Percentiles rank a stretch among this genome's conserved stretches.
These are phyloP conservation scores for Loripinus fragilis DNA, from an alignment of 2,888 invertebrate species.

Conservation along the genomic window DNA sequence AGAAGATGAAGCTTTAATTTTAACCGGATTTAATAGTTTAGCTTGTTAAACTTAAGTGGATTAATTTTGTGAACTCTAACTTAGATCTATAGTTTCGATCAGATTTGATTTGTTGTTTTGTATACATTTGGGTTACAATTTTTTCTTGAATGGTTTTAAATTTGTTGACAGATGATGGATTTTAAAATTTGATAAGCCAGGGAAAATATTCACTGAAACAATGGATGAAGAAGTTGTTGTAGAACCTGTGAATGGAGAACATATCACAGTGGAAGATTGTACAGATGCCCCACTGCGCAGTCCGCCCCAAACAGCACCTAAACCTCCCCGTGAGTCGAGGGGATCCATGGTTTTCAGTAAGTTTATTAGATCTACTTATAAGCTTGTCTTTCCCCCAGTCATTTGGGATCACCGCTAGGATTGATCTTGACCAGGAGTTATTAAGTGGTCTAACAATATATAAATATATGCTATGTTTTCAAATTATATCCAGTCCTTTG, in stretches of 20 bases:
- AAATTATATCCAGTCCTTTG: too few species aligned
- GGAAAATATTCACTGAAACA: neutral
- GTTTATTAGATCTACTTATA: too few species aligned
- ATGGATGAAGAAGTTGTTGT: conserved; percentile 6
- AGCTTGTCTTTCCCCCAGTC: too few species aligned
- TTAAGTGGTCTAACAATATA: too few species aligned
- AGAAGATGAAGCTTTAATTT: neutral
- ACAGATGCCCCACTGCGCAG: neutral
- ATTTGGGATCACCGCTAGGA: too few species aligned
- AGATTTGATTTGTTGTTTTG: neutral
- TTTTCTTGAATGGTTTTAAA: too few species aligned
- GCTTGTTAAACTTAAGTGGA: conserved; percentile 10
- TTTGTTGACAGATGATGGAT: neutral
- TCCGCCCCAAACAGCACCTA: conserved; percentile 44
- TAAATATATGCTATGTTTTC: too few species aligned
- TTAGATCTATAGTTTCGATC: too few species aligned
- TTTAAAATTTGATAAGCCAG: neutral
- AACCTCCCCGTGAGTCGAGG: conserved; percentile 40
- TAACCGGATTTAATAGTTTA: conserved; percentile 11
- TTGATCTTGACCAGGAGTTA: too few species aligned
- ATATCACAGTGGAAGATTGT: neutral
- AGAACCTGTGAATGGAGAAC: conserved; percentile 1
- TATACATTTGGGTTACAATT: neutral
- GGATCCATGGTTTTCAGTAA: conserved; percentile 5
- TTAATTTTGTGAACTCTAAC: neutral